Evolutionary conservation across 2,888 invertebrate genomes (phyloP), one percentile per base, ranked within the genome.

Genomic region (Mallateleia sp.): DNA sequence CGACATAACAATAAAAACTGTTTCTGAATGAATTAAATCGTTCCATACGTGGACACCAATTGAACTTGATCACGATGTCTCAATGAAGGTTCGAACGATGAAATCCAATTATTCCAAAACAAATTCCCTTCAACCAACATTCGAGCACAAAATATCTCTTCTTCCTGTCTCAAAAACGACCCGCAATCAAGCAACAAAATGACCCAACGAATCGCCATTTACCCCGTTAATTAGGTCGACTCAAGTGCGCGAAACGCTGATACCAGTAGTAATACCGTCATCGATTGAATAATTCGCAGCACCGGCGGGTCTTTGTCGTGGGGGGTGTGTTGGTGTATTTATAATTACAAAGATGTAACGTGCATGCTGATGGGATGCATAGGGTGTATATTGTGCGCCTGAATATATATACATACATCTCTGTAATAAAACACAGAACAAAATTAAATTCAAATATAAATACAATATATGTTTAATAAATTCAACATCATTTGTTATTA

Each of bases 261-360:
- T 74, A 64, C 45, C 74, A 66, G 32, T 67, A 66, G 32, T 28
- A 28, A 58, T 34, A 62, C 24, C 24, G 52, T n/a, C 54, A 85
- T 85, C 71, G 69, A 77, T 85, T 71, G 69, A 71, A 81, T 66
- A 72, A 81, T 66, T 47, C 47, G 32, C 45, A 71, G 54, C 11
- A 20, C 20, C 18, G 47, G 18, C 28, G 18, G 24, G 66, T 52
- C 62, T 58, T 74, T 54, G 52, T 32, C 14, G 38, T 15, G 28
- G 20, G 11, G 47, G 34, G 20, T 56, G 60, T 50, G 56, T 56
- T 28, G 22, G 74, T 58, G 74, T 87, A 88, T 90, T 91, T 91
- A 91, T 93, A 92, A 93, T 92, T 93, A 91, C 91, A 91, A 91
- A 89, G 89, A 92, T 91, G 91, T 91, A 91, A 92, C 91, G 90